These are phyloP conservation scores for Orchesella flavescens DNA, from an alignment of 2,888 invertebrate species.

Conservation along the genomic window DNA sequence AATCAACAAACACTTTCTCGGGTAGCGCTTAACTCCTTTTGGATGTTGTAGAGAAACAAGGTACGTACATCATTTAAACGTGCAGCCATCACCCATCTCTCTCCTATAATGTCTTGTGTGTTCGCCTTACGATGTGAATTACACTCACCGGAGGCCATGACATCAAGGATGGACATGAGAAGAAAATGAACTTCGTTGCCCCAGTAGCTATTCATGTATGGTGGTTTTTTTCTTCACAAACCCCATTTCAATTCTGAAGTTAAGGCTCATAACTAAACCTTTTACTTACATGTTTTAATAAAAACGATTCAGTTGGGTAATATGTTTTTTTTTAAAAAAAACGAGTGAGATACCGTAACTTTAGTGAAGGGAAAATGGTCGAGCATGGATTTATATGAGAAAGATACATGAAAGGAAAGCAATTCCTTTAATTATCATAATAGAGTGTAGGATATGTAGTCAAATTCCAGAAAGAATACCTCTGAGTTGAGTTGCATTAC, in stretches of 20 bases:
- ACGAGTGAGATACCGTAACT: too few relatives aligned
- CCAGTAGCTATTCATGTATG: constrained; percentile 19
- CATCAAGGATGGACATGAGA: constrained; percentile 24
- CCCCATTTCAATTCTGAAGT: neutral
- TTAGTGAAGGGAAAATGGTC: too few relatives aligned
- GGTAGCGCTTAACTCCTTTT: neutral
- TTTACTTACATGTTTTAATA: too few relatives aligned
- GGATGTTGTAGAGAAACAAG: neutral
- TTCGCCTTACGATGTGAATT: neutral
- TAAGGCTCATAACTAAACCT: too few relatives aligned
- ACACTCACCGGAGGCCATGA: constrained; percentile 1
- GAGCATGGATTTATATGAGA: too few relatives aligned
- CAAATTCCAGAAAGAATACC: too few relatives aligned
- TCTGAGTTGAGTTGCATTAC: too few relatives aligned
- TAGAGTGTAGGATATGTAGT: too few relatives aligned
- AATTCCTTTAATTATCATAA: too few relatives aligned
- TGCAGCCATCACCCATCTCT: neutral
- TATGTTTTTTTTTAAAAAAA: too few relatives aligned
- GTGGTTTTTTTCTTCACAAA: neutral
- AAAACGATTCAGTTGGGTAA: too few relatives aligned
- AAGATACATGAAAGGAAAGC: too few relatives aligned
- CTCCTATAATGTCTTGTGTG: neutral
- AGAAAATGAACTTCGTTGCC: constrained; percentile 39
- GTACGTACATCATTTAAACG: neutral
- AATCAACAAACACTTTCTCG: neutral